phyloP scores from a whole-genome alignment of 2,113 vertebrate species.

The Formicarius rufipectus region DNA sequence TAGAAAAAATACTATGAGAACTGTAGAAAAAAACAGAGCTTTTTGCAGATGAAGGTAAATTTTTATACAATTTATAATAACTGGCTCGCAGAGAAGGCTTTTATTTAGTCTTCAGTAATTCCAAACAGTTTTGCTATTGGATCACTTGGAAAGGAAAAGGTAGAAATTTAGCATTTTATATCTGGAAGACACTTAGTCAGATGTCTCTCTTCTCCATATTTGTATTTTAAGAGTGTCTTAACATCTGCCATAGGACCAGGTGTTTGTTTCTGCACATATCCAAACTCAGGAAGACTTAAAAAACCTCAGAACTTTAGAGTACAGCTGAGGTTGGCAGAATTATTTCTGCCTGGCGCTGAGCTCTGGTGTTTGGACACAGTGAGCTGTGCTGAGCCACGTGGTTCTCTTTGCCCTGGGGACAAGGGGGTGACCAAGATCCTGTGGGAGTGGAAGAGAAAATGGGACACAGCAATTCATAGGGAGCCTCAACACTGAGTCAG shows the following conservation, averaged over 20 bases:
- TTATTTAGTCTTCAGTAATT: not conserved
- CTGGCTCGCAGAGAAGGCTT: not conserved
- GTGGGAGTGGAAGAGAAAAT: not conserved
- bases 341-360: not conserved
- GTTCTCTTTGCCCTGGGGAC: not conserved
- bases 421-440: not conserved
- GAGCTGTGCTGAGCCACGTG: not conserved
- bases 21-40: not conserved
- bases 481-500: not conserved
- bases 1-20: not conserved
- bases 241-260: not conserved
- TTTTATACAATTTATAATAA: not conserved
- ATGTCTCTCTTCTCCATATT: not conserved
- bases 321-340: not conserved
- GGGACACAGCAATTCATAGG: not conserved
- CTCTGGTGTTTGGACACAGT: not conserved
- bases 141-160: not conserved
- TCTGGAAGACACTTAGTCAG: not conserved
- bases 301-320: not conserved
- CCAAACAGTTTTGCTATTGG: not conserved
- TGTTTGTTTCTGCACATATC: not conserved
- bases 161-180: not conserved
- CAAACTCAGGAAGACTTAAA: not conserved
- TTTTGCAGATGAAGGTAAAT: not conserved
- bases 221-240: not conserved